Evolutionary conservation across 2,113 vertebrate species (phyloP).

Genomic region (Callaeas wilsoni): DNA sequence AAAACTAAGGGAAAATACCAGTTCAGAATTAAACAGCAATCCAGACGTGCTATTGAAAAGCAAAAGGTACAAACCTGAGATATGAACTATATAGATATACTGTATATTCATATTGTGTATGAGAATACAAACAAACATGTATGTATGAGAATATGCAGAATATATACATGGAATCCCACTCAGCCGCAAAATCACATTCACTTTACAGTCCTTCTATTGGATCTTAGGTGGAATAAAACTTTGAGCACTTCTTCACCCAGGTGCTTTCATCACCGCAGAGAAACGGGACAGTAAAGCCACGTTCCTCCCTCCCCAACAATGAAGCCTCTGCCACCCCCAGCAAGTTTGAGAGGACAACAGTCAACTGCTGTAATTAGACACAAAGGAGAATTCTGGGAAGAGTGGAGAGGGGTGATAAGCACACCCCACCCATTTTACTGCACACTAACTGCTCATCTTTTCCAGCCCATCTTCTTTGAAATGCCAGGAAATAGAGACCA

Average conservation of each 20-base stretch:
- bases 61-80: not conserved
- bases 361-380: rapidly evolving
- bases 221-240: not conserved
- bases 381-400: not conserved
- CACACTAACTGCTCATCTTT: not conserved
- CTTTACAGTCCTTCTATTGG: not conserved
- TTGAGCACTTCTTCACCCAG: not conserved
- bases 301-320: not conserved
- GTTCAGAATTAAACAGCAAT: conserved; percentile 7
- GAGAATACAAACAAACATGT: not conserved
- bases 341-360: rapidly evolving
- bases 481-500: not conserved
- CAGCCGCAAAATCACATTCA: not conserved
- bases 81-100: not conserved
- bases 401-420: not conserved
- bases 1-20: not conserved
- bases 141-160: not conserved
- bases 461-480: not conserved
- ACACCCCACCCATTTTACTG: not conserved
- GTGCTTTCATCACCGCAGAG: not conserved
- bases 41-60: not conserved
- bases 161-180: not conserved
- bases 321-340: not conserved
- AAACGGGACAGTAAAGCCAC: not conserved
- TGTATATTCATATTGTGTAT: not conserved